These are phyloP conservation scores for Bradysia coprophila DNA, from an alignment of 1,140 invertebrate species.

Conservation along the genomic window DNA sequence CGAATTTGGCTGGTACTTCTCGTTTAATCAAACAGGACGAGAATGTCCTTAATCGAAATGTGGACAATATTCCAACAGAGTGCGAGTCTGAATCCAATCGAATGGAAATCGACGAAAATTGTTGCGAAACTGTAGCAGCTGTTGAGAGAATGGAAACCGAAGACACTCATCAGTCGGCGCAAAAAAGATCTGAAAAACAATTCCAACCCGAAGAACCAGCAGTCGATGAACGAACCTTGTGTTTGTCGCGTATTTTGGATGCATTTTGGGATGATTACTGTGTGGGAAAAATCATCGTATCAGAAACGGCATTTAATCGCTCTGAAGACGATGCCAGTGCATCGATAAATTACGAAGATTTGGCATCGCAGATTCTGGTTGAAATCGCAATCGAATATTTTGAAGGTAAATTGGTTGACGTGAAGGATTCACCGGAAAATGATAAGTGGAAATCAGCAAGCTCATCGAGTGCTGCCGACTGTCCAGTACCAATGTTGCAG, in stretches of 20 bases:
- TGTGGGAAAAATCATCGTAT: constrained; percentile 34
- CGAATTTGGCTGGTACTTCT: too few relatives aligned
- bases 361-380: constrained; percentile 38
- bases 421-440: constrained; percentile 9
- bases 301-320: constrained; percentile 30
- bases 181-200: too few relatives aligned
- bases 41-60: too few relatives aligned
- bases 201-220: too few relatives aligned
- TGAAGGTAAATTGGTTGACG: constrained; percentile 27
- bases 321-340: constrained; percentile 7
- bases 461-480: not conserved
- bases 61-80: too few relatives aligned
- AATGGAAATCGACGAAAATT: too few relatives aligned
- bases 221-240: constrained; percentile 31
- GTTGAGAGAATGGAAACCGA: too few relatives aligned
- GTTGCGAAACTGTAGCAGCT: too few relatives aligned
- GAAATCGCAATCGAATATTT: constrained; percentile 36
- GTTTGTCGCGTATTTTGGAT: constrained; percentile 34
- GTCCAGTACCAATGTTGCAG: not conserved
- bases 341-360: constrained; percentile 21
- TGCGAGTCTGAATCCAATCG: too few relatives aligned
- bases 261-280: constrained; percentile 34
- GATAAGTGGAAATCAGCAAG: too few relatives aligned
- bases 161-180: too few relatives aligned
- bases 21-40: too few relatives aligned